Evolutionary conservation across 2,888 invertebrate genomes (phyloP).

Genomic region (Epistrophella euchroma): DNA sequence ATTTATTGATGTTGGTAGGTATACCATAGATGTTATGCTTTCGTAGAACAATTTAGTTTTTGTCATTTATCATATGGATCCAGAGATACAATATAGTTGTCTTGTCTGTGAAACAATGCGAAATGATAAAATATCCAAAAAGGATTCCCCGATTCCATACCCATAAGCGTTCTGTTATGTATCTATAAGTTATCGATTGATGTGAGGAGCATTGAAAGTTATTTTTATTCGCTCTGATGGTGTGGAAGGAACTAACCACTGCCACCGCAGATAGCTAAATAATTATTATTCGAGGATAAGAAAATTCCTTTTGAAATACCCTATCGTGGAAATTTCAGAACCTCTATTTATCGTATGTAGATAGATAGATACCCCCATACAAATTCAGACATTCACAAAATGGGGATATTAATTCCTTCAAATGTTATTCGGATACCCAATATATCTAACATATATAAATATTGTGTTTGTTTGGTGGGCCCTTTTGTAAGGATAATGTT

Average conservation of each 20-base stretch:
- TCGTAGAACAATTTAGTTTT: constrained; percentile 26
- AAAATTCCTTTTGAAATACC: constrained; percentile 18
- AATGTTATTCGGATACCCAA: constrained; percentile 27
- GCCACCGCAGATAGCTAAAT: constrained; percentile 7
- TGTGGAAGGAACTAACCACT: constrained; percentile 10
- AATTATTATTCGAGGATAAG: constrained; percentile 55
- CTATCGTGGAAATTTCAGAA: constrained; percentile 58
- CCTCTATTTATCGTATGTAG: constrained; percentile 24
- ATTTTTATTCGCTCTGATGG: neutral
- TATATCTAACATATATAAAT: neutral
- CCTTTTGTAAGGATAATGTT: constrained; percentile 40
- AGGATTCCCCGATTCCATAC: constrained; percentile 25
- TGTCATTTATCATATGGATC: constrained; percentile 52
- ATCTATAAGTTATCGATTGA: constrained; percentile 29
- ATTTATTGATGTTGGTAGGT: too few species aligned
- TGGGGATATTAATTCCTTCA: constrained; percentile 28
- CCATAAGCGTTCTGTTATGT: constrained; percentile 9
- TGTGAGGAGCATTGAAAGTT: neutral
- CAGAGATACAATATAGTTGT: neutral
- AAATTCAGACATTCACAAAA: constrained; percentile 13
- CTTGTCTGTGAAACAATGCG: constrained; percentile 25
- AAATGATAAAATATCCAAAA: constrained; percentile 15
- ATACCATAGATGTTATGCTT: constrained; percentile 47
- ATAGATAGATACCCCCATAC: neutral
- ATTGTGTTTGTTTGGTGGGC: constrained; percentile 1